Evolutionary conservation across 2,888 invertebrate species (phyloP).

Genomic region (Eupithecia abbreviata): DNA sequence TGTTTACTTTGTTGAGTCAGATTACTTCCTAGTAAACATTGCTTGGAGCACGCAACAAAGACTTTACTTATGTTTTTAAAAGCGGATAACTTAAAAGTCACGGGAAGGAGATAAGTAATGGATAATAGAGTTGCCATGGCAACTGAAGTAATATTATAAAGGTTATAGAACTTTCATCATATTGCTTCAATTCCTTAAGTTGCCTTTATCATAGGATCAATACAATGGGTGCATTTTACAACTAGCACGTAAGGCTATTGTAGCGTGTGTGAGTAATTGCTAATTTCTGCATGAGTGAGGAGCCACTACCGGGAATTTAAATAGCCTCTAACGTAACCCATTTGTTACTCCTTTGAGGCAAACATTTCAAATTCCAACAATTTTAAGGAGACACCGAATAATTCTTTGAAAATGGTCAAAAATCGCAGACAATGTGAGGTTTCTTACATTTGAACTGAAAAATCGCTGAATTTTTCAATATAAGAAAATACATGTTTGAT

Average conservation of each 20-base stretch:
- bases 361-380: background rate
- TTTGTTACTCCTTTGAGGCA: background rate
- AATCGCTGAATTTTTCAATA: background rate
- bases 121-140: background rate
- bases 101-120: background rate
- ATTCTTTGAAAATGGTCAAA: background rate
- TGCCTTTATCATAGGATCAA: background rate
- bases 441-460: background rate
- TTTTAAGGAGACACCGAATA: background rate
- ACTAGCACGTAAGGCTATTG: conserved; percentile 1
- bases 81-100: conserved; percentile 2
- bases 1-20: conserved; percentile 23
- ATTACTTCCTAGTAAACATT: conserved; percentile 18
- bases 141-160: background rate
- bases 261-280: background rate
- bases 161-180: background rate
- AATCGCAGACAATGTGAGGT: background rate
- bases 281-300: background rate
- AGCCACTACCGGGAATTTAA: background rate
- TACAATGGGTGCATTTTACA: background rate
- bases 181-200: too few relatives aligned
- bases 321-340: background rate
- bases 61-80: background rate
- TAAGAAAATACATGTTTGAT: background rate
- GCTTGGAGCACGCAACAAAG: background rate